Evolutionary conservation across 2,797 vertebrate species (phyloP).

Genomic region (Falco novaeseelandiae): DNA sequence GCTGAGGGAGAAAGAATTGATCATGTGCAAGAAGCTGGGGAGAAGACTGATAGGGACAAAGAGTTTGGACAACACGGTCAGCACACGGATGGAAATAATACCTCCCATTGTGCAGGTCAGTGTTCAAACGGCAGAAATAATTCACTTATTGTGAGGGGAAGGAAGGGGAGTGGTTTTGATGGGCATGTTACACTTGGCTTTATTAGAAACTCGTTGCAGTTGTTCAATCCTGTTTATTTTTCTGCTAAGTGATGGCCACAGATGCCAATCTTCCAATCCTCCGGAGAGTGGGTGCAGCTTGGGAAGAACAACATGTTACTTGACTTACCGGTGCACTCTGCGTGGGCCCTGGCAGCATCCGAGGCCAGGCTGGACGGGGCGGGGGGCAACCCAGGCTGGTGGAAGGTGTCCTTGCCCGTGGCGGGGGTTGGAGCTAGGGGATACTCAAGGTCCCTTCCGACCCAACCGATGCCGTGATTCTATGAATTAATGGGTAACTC

Average conservation of each 20-base stretch:
- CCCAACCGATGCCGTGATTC: no score
- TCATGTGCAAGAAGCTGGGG: not conserved
- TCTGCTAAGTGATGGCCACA: not conserved
- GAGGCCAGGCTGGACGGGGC: no score
- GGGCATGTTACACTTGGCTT: not conserved
- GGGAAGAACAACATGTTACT: not conserved
- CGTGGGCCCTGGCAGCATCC: not conserved
- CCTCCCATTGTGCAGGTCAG: not conserved
- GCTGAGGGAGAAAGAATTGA: not conserved
- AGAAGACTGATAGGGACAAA: not conserved
- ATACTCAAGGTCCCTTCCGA: no score
- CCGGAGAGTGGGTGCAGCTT: not conserved
- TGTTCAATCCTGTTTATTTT: not conserved
- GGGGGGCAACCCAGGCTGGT: no score
- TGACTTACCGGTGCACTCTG: not conserved
- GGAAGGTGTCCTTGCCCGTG: no score
- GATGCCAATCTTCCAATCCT: not conserved
- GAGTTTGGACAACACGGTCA: not conserved
- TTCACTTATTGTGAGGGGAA: not conserved
- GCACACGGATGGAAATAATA: not conserved
- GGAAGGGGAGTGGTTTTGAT: not conserved
- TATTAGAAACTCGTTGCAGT: not conserved
- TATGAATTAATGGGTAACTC: not conserved
- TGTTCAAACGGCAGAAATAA: constrained; percentile 1
- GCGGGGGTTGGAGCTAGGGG: no score